Percentiles rank a stretch among this genome's conserved stretches.
Evolutionary conservation across 1,140 invertebrate genomes (phyloP).

Genomic region (Brachystomella parvula): DNA sequence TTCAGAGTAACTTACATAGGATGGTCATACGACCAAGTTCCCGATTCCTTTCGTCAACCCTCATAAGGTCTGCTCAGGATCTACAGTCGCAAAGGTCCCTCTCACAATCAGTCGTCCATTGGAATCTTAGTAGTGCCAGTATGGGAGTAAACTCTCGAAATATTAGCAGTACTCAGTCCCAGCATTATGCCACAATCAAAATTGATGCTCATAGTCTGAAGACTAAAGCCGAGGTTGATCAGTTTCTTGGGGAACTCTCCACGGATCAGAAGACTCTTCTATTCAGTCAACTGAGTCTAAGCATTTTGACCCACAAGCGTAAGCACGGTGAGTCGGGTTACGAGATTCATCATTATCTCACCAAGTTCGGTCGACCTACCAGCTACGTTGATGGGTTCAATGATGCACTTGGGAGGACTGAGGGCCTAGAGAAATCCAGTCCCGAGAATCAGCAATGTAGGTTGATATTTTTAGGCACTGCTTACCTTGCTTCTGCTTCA

Average conservation of each 20-base stretch:
- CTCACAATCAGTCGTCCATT: not conserved
- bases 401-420: not conserved
- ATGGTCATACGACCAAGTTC: too few species aligned
- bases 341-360: not conserved
- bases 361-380: not conserved
- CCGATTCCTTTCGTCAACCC: not conserved
- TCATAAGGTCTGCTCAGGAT: not conserved
- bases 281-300: not conserved
- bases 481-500: too few species aligned
- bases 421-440: not conserved
- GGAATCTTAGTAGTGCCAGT: not conserved
- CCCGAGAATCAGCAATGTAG: not conserved
- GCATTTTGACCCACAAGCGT: not conserved
- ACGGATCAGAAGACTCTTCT: not conserved
- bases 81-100: not conserved
- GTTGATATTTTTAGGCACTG: too few species aligned
- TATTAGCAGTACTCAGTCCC: not conserved
- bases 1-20: too few species aligned
- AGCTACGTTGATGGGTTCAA: not conserved
- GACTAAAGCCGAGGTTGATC: not conserved
- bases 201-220: not conserved
- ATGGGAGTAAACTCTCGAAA: not conserved
- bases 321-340: not conserved
- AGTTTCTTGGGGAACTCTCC: conserved; percentile 1
- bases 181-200: not conserved